These are phyloP conservation scores for Clarias gariepinus DNA, from an alignment of 2,113 vertebrate species.

Conservation along the genomic window DNA sequence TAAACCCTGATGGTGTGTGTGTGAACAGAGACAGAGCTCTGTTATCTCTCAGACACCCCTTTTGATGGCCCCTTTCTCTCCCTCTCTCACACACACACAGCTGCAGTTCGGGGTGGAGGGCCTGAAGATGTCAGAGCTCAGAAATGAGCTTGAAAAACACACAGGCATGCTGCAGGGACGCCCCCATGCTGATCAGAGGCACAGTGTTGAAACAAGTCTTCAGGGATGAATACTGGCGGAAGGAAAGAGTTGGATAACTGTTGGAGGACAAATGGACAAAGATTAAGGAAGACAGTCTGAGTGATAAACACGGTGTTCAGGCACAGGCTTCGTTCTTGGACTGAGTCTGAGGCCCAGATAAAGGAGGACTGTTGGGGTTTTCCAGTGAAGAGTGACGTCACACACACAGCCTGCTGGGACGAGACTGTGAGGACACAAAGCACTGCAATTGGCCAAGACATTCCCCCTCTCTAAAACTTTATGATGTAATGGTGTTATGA, in stretches of 20 bases:
- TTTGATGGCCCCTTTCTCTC: not conserved
- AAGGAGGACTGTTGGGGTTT: conserved; percentile 11
- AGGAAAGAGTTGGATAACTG: not conserved
- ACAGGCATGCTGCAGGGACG: conserved; percentile 10
- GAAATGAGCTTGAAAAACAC: conserved; percentile 9
- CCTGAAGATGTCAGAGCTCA: conserved; percentile 25
- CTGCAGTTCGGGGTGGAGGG: not conserved
- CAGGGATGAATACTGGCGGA: not conserved
- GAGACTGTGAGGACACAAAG: not conserved
- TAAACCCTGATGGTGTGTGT: not conserved
- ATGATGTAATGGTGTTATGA: not conserved
- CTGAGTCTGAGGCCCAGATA: not conserved
- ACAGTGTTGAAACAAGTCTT: not conserved
- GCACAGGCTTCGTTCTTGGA: not conserved
- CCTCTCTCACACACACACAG: not conserved
- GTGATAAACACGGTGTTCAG: not conserved
- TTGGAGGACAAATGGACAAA: too few relatives aligned
- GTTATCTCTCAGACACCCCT: not conserved
- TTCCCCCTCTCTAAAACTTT: not conserved
- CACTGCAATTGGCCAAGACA: not conserved
- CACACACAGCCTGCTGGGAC: not conserved
- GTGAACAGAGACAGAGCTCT: not conserved
- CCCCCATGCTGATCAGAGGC: not conserved
- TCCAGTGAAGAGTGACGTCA: not conserved
- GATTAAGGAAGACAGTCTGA: not conserved